Percentiles rank a stretch among this genome's conserved stretches.
Evolutionary conservation across 2,113 vertebrate genomes (phyloP).

Genomic region (Gambusia holbrooki): DNA sequence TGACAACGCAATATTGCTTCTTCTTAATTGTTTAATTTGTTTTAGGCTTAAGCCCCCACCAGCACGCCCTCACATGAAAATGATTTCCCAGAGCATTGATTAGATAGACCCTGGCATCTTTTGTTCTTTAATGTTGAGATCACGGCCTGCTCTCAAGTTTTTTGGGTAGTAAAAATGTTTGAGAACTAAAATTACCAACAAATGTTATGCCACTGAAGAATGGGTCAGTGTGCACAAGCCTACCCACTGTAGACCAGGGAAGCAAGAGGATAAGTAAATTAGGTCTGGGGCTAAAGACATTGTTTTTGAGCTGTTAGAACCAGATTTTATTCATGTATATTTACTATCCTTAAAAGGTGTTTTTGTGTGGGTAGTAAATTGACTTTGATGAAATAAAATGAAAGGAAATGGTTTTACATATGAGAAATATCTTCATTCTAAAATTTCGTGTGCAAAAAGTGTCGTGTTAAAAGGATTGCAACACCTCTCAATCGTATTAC

Average conservation of each 20-base stretch:
- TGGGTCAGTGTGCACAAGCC: neutral
- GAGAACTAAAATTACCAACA: no score
- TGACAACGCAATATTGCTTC: neutral
- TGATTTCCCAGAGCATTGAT: neutral
- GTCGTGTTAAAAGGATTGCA: slow-evolving; percentile 60
- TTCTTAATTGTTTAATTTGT: neutral
- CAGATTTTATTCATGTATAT: neutral
- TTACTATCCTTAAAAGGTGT: neutral
- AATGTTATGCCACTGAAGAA: neutral
- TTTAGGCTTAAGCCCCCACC: neutral
- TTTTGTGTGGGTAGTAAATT: slow-evolving; percentile 19
- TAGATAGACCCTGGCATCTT: neutral
- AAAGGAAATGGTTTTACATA: slow-evolving; percentile 50
- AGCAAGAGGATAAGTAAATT: neutral
- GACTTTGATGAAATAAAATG: slow-evolving; percentile 48
- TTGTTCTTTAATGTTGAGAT: neutral
- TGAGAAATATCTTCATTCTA: slow-evolving; percentile 49
- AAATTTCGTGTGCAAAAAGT: slow-evolving; percentile 54
- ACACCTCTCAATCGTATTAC: slow-evolving; percentile 64
- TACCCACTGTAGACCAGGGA: no score
- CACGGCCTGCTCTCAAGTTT: neutral
- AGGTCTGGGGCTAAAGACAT: neutral
- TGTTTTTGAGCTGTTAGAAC: slow-evolving; percentile 1
- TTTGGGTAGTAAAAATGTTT: no score
- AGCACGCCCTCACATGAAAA: no score